Conservation (phyloP, 2,888 invertebrate genomes). For the Osmoderma eremita region DNA sequence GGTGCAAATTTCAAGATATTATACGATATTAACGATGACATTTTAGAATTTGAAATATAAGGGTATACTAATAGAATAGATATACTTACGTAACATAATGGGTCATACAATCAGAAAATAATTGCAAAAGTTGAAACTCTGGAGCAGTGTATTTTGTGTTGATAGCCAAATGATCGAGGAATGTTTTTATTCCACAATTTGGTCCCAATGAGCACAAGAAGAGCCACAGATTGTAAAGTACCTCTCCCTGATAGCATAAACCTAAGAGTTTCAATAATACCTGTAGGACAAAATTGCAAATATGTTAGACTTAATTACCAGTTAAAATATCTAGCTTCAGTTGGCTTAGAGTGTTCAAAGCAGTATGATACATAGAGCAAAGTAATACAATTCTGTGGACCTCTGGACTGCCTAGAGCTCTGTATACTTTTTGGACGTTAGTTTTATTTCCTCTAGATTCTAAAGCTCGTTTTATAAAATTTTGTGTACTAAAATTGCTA, state of each 20-base stretch:
- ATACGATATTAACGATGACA: no score
- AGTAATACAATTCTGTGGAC: slow-evolving; percentile 85
- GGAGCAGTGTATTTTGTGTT: slow-evolving; percentile 85
- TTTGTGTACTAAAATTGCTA: slow-evolving; percentile 63
- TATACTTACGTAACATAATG: slow-evolving; percentile 94
- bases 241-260: slow-evolving; percentile 91
- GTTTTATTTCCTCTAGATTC: slow-evolving; percentile 71
- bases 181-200: slow-evolving; percentile 87
- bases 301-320: slow-evolving; percentile 67
- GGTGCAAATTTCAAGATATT: no score
- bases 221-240: slow-evolving; percentile 90
- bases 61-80: not conserved
- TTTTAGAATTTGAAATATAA: not conserved
- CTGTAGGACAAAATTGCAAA: slow-evolving; percentile 4
- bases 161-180: slow-evolving; percentile 83
- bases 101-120: slow-evolving; percentile 95
- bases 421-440: slow-evolving; percentile 73
- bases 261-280: slow-evolving; percentile 68
- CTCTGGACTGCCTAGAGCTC: slow-evolving; percentile 84
- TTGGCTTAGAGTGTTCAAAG: slow-evolving; percentile 89
- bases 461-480: slow-evolving; percentile 70
- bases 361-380: slow-evolving; percentile 92
- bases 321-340: slow-evolving; percentile 92
- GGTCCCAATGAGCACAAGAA: slow-evolving; percentile 90
- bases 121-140: slow-evolving; percentile 91